Evolutionary conservation across 2,888 invertebrate species (phyloP).

Genomic region (Drosophila formosana): DNA sequence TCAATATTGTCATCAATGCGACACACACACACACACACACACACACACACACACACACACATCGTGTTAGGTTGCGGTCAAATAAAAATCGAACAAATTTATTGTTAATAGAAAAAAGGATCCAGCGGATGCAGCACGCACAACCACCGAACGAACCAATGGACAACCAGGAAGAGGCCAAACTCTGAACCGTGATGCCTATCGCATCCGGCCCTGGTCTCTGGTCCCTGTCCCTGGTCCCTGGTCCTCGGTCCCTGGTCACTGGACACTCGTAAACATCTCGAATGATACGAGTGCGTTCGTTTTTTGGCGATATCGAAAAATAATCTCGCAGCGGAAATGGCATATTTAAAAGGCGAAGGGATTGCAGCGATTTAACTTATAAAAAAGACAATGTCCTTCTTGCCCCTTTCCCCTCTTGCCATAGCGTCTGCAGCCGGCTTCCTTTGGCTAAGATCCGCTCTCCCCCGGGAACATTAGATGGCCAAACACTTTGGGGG

Average conservation of each 20-base stretch:
- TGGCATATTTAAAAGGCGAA: constrained; percentile 78
- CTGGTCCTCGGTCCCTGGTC: constrained; percentile 26
- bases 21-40: constrained; percentile 16
- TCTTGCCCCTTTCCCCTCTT: neutral
- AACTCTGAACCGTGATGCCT: constrained; percentile 62
- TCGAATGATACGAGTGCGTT: constrained; percentile 55
- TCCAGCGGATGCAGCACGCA: constrained; percentile 60
- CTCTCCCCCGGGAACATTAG: constrained; percentile 13
- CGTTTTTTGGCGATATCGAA: constrained; percentile 69
- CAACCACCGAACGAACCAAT: constrained; percentile 27
- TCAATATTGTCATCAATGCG: constrained; percentile 25
- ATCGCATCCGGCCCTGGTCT: constrained; percentile 52
- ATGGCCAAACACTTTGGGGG: constrained; percentile 73
- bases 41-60: constrained; percentile 16
- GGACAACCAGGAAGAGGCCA: neutral
- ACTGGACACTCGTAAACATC: constrained; percentile 75
- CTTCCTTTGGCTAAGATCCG: constrained; percentile 2
- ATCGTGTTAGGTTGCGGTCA: constrained; percentile 53
- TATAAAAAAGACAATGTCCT: constrained; percentile 61
- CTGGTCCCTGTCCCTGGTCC: constrained; percentile 15
- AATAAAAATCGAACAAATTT: constrained; percentile 75
- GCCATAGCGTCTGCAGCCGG: neutral
- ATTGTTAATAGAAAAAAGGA: constrained; percentile 83
- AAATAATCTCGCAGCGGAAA: constrained; percentile 81
- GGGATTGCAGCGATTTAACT: constrained; percentile 78